Conservation (phyloP, 2,797 vertebrate species). For the Myotis findleyi region DNA sequence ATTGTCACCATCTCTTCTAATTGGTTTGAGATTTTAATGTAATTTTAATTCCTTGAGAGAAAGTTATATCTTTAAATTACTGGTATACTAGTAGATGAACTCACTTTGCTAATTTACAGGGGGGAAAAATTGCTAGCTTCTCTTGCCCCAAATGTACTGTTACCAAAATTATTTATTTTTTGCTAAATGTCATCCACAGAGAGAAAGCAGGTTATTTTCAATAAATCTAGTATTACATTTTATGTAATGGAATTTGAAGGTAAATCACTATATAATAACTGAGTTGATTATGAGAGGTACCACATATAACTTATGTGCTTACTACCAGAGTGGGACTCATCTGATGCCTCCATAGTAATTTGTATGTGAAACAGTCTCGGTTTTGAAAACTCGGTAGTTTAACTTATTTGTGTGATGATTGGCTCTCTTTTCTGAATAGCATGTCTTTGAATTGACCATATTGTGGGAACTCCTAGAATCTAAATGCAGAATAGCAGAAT, state of each 20-base stretch:
- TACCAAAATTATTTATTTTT: constrained; percentile 28
- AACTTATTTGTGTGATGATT: not conserved
- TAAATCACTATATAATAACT: not conserved
- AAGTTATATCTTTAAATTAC: constrained; percentile 43
- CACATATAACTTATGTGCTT: not conserved
- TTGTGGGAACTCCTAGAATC: not conserved
- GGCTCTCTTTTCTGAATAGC: not conserved
- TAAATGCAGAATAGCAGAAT: not conserved
- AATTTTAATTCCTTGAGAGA: constrained; percentile 38
- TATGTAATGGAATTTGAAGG: not conserved
- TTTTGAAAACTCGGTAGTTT: constrained; percentile 42
- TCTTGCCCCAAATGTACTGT: not conserved
- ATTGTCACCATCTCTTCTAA: constrained; percentile 9
- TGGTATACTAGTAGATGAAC: constrained; percentile 20
- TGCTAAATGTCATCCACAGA: not conserved
- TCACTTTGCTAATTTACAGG: not conserved
- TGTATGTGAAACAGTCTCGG: not conserved
- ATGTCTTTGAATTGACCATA: not conserved
- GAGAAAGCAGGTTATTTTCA: constrained; percentile 33
- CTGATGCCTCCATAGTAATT: not conserved
- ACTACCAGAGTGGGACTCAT: not conserved
- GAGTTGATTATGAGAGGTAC: not conserved
- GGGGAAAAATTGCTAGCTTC: not conserved
- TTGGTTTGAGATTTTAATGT: constrained; percentile 35
- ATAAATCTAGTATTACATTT: constrained; percentile 5